These are phyloP conservation scores for Artibeus lituratus DNA, from an alignment of 2,797 vertebrate genomes.

Conservation along the genomic window DNA sequence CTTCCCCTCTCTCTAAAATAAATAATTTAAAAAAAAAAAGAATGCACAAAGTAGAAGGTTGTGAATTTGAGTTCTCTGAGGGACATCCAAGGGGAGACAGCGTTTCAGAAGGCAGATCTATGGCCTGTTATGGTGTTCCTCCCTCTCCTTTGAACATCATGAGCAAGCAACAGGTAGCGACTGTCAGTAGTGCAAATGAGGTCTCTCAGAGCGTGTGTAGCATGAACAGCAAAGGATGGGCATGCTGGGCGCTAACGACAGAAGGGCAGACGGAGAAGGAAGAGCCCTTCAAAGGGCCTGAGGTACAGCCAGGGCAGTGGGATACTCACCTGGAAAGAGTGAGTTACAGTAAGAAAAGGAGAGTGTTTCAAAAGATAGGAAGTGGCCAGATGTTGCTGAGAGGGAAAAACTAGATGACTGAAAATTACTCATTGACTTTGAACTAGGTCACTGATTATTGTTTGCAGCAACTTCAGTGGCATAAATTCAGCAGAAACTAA, in stretches of 20 bases:
- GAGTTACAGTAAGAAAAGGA: background rate
- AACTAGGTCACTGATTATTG: background rate
- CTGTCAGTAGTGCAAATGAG: background rate
- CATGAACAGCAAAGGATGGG: background rate
- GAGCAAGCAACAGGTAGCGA: background rate
- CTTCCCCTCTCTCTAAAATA: too few relatives aligned
- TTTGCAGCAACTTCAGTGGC: background rate
- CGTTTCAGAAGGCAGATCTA: background rate
- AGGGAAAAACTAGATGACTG: background rate
- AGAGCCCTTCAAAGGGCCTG: background rate
- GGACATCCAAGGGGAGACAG: background rate
- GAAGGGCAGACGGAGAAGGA: background rate
- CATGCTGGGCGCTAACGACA: background rate
- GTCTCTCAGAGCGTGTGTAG: rapidly evolving
- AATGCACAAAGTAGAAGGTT: background rate
- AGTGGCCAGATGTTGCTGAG: background rate
- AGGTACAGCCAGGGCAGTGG: background rate
- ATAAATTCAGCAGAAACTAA: background rate
- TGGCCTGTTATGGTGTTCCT: background rate
- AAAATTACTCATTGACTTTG: background rate
- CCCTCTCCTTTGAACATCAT: background rate
- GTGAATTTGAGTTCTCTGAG: background rate
- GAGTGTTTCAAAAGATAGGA: background rate
- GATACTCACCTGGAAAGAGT: background rate
- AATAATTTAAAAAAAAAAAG: background rate